Percentiles rank a stretch among this genome's conserved stretches.
Evolutionary conservation across 2,797 vertebrate species (phyloP).

Genomic region (Gymnothorax javanicus): DNA sequence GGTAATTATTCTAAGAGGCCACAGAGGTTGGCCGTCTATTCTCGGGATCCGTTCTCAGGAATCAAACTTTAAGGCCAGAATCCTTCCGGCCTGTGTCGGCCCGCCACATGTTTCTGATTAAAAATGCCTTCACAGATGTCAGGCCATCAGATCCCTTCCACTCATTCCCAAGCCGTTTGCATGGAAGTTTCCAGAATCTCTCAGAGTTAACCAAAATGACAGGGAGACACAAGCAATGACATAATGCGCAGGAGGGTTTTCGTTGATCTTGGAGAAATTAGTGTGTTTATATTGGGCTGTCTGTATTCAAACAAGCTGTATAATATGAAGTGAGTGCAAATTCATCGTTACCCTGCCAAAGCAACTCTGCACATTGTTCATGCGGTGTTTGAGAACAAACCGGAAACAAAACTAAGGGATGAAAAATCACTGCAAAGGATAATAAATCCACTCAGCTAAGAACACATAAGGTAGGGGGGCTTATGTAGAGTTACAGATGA

Average conservation of each 20-base stretch:
- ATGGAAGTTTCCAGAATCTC: constrained; percentile 5
- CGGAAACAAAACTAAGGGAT: background rate
- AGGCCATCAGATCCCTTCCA: constrained; percentile 8
- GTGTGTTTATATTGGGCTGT: background rate
- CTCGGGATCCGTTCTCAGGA: constrained; percentile 14
- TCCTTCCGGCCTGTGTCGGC: constrained; percentile 32
- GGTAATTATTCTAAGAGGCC: constrained; percentile 4
- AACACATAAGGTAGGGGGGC: background rate
- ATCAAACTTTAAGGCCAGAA: constrained; percentile 22
- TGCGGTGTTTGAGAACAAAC: background rate
- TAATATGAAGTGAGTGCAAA: background rate
- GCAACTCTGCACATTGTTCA: background rate
- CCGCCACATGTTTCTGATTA: constrained; percentile 27
- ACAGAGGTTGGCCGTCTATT: constrained; percentile 3
- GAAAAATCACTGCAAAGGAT: background rate
- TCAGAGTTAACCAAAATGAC: constrained; percentile 19
- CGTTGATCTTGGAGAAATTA: background rate
- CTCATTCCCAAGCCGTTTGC: constrained; percentile 26
- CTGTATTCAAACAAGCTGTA: background rate
- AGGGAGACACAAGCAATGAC: background rate
- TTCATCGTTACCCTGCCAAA: background rate
- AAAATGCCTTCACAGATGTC: constrained; percentile 41
- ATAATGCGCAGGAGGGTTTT: background rate
- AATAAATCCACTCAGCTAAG: background rate
- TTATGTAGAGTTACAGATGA: background rate